phyloP scores from a whole-genome alignment of 2,797 vertebrate genomes.

The Acipenser ruthenus region DNA sequence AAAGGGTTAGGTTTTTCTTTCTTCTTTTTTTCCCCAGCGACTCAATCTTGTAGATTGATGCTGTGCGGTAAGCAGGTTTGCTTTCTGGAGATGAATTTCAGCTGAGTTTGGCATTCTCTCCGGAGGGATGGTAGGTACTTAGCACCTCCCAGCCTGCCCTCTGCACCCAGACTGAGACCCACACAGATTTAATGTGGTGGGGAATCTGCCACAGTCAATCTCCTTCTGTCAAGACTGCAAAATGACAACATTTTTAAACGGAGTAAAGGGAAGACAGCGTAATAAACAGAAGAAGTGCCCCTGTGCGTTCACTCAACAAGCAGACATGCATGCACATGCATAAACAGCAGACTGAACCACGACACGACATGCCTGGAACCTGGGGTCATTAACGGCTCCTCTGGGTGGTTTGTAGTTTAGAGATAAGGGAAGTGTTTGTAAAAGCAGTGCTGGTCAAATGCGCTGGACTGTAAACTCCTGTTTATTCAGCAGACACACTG shows the following conservation, averaged over 20 bases:
- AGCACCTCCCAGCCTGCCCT: conserved; percentile 23
- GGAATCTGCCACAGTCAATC: background rate
- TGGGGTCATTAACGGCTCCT: too few relatives aligned
- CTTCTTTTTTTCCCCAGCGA: background rate
- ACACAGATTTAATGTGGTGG: background rate
- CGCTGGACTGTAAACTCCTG: too few relatives aligned
- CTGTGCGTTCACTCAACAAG: too few relatives aligned
- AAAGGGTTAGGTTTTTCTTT: background rate
- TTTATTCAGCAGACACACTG: too few relatives aligned
- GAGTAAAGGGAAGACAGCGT: background rate
- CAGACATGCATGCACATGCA: too few relatives aligned
- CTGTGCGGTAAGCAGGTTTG: conserved; percentile 19
- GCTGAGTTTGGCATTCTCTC: conserved; percentile 41
- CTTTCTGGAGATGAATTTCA: conserved; percentile 34
- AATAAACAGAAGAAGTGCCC: too few relatives aligned
- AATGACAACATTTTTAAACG: background rate
- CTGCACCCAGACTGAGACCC: conserved; percentile 4
- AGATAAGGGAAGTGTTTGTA: too few relatives aligned
- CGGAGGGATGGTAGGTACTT: conserved; percentile 31
- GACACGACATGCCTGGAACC: too few relatives aligned
- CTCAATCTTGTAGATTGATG: conserved; percentile 51
- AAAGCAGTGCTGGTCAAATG: too few relatives aligned
- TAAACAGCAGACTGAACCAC: too few relatives aligned
- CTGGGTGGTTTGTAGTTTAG: too few relatives aligned
- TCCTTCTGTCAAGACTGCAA: background rate